A percentile compares a stretch with the other conserved stretches of the same genome.
Conservation (phyloP, 30 jellyfish, hydroid and myxozoan genomes). For the Hydra vulgaris region DNA sequence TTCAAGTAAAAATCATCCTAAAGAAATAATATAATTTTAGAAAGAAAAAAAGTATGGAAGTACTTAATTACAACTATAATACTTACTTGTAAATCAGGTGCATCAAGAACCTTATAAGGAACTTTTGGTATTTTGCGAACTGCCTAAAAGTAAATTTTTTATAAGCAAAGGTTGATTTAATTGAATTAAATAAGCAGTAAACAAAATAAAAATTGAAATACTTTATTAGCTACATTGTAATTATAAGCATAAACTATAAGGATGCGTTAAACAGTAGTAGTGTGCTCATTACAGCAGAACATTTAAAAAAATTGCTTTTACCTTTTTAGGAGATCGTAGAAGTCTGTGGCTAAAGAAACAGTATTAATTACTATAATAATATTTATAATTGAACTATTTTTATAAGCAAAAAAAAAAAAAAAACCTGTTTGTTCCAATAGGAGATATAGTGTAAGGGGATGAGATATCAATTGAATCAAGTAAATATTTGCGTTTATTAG, state of each 20-base stretch:
- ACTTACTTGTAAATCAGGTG: conserved; percentile 88
- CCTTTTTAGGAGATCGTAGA: conserved; percentile 82
- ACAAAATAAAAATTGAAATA: too few species aligned
- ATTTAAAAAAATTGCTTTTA: neutral
- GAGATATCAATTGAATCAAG: conserved; percentile 46
- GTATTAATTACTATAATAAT: neutral
- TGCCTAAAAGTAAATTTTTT: conserved; percentile 23
- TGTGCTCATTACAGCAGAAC: too few species aligned
- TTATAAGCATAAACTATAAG: too few species aligned
- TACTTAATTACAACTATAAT: too few species aligned
- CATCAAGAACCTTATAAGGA: conserved; percentile 88
- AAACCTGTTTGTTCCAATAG: conserved; percentile 63
- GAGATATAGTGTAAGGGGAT: conserved; percentile 76
- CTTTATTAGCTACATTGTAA: too few species aligned
- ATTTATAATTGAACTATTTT: neutral
- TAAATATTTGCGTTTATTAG: conserved; percentile 47
- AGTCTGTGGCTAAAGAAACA: conserved; percentile 54
- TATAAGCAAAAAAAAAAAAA: too few species aligned
- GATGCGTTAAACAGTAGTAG: too few species aligned
- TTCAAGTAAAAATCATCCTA: conserved; percentile 82
- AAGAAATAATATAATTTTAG: too few species aligned
- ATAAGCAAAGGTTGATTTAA: neutral
- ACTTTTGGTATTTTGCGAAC: conserved; percentile 80
- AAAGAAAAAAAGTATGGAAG: too few species aligned
- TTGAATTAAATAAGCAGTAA: too few species aligned